phyloP scores from a whole-genome alignment of 2,888 invertebrate species.

The Eristalinus aeneus region DNA sequence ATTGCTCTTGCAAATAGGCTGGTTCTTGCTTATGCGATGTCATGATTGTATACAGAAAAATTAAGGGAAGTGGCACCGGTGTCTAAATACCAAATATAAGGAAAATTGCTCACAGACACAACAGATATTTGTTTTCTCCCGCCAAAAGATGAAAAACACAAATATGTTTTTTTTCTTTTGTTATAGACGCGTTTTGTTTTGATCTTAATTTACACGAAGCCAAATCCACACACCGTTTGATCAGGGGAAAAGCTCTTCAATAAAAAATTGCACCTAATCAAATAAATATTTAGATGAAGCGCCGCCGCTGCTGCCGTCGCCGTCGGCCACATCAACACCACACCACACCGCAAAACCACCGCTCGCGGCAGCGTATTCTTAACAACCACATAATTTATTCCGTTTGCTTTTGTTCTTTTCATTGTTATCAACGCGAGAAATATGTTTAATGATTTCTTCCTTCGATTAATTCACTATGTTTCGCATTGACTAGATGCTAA shows the following conservation, averaged over 20 bases:
- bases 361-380: background rate
- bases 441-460: constrained; percentile 54
- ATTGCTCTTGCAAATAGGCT: no score
- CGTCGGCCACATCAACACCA: constrained; percentile 10
- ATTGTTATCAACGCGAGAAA: constrained; percentile 40
- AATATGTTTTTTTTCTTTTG: background rate
- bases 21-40: no score
- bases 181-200: background rate
- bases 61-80: background rate
- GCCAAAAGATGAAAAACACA: background rate
- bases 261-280: constrained; percentile 67
- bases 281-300: constrained; percentile 61
- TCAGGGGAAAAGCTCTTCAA: background rate
- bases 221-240: background rate
- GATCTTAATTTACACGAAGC: background rate
- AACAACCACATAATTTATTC: constrained; percentile 24
- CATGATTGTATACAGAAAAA: no score
- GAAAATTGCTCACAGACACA: background rate
- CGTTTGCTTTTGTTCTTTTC: constrained; percentile 44
- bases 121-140: background rate
- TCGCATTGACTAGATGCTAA: constrained; percentile 1
- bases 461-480: constrained; percentile 66
- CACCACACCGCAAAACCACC: background rate
- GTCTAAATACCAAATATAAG: background rate
- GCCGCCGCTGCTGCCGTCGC: constrained; percentile 42